Percentiles rank a stretch among this genome's conserved stretches.
These are phyloP conservation scores for Pygocentrus nattereri DNA, from an alignment of 2,797 vertebrate genomes.

Conservation along the genomic window DNA sequence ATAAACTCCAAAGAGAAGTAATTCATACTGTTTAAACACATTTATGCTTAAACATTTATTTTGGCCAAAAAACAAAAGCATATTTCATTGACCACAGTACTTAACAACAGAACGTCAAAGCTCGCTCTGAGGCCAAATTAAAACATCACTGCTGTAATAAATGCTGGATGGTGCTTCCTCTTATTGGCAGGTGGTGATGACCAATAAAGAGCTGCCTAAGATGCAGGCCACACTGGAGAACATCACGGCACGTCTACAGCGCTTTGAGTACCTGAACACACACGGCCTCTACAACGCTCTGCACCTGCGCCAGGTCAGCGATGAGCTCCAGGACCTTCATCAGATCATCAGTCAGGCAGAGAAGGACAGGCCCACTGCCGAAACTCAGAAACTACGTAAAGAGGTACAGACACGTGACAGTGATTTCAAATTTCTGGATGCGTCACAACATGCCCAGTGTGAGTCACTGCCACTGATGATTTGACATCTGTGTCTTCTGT, in stretches of 20 bases:
- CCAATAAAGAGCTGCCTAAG: conserved; percentile 60
- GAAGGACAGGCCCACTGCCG: conserved; percentile 41
- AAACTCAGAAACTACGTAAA: conserved; percentile 63
- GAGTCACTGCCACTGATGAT: no score
- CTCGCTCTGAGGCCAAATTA: not conserved
- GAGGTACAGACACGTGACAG: conserved; percentile 64
- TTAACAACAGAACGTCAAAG: no score
- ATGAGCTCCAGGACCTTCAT: conserved; percentile 69
- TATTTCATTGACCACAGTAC: no score
- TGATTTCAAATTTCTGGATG: no score
- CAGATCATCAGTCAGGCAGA: conserved; percentile 56
- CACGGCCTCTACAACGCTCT: conserved; percentile 68
- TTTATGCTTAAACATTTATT: no score
- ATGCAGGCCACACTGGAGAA: conserved; percentile 63
- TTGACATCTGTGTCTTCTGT: no score
- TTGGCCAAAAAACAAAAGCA: no score
- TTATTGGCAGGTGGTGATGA: conserved; percentile 59
- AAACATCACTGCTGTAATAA: not conserved
- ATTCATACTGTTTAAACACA: no score
- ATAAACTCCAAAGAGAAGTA: no score
- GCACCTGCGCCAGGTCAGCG: conserved; percentile 61
- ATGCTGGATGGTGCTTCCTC: not conserved
- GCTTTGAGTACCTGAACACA: conserved; percentile 67
- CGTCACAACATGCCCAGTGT: no score
- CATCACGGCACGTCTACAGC: conserved; percentile 64